Percentiles rank a stretch among this genome's conserved stretches.
phyloP scores from a whole-genome alignment of 2,113 vertebrate genomes.

The Lepus americanus region DNA sequence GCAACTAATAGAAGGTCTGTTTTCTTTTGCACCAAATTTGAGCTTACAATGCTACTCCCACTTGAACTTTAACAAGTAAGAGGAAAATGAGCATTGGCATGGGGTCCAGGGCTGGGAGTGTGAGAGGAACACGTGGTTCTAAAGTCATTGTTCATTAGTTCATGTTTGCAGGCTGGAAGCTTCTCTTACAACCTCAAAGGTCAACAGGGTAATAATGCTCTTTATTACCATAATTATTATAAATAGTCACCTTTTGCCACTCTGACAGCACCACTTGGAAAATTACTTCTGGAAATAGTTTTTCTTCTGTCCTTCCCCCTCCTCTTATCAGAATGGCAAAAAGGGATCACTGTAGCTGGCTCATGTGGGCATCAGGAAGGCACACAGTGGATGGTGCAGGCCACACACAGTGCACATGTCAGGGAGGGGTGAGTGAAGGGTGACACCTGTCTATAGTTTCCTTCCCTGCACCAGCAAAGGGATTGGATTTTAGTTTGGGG shows the following conservation, averaged over 20 bases:
- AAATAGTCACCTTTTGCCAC: constrained; percentile 73
- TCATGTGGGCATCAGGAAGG: neutral
- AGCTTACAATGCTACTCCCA: constrained; percentile 52
- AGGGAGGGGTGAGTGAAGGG: neutral
- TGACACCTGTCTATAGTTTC: neutral
- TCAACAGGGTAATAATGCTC: constrained; percentile 72
- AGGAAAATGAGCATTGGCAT: constrained; percentile 68
- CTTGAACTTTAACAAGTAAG: constrained; percentile 78
- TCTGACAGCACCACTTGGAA: constrained; percentile 63
- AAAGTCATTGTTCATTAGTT: constrained; percentile 77
- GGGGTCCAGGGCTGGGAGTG: constrained; percentile 25
- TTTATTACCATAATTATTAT: constrained; percentile 79
- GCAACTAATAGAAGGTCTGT: constrained; percentile 71
- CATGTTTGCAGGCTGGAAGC: constrained; percentile 63
- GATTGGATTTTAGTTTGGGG: constrained; percentile 32
- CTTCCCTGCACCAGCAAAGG: neutral
- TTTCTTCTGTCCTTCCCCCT: constrained; percentile 40
- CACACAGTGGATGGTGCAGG: neutral
- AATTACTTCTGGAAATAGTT: constrained; percentile 78
- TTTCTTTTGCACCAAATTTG: constrained; percentile 74
- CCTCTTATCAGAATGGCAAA: constrained; percentile 13
- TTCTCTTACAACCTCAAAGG: constrained; percentile 63
- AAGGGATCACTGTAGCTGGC: constrained; percentile 55
- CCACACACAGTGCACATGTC: neutral
- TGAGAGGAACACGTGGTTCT: constrained; percentile 62